These are phyloP conservation scores for Melitaea cinxia DNA, from an alignment of 1,140 invertebrate genomes.

Conservation along the genomic window DNA sequence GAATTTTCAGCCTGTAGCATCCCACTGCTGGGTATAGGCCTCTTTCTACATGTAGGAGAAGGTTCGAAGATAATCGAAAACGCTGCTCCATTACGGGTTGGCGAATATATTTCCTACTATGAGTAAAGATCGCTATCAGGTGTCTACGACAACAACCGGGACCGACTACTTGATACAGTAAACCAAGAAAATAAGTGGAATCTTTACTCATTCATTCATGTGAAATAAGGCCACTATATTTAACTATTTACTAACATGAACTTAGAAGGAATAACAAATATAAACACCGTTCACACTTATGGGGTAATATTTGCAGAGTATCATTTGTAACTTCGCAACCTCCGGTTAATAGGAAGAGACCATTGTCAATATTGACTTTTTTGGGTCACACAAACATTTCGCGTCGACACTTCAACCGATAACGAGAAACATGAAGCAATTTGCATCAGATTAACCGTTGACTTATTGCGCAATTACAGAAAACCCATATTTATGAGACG, in stretches of 20 bases:
- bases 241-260: neutral
- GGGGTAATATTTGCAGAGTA: neutral
- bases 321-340: neutral
- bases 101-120: no score
- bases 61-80: no score
- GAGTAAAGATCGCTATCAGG: no score
- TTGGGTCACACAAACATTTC: constrained; percentile 28
- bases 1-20: no score
- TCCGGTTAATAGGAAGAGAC: constrained; percentile 24
- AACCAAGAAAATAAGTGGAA: no score
- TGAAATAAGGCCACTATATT: no score
- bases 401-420: constrained; percentile 34
- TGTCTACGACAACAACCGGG: no score
- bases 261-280: neutral
- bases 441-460: constrained; percentile 52
- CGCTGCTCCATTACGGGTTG: no score
- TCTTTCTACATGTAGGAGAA: no score
- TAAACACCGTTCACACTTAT: neutral
- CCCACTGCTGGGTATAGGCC: no score
- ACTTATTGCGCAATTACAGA: constrained; percentile 44
- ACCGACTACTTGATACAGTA: no score
- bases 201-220: no score
- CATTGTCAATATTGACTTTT: constrained; percentile 25
- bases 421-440: constrained; percentile 47
- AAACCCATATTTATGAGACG: constrained; percentile 30